Evolutionary conservation across 2,888 invertebrate species (phyloP), one percentile per base, ranked within the genome.

Genomic region (Automeris io): DNA sequence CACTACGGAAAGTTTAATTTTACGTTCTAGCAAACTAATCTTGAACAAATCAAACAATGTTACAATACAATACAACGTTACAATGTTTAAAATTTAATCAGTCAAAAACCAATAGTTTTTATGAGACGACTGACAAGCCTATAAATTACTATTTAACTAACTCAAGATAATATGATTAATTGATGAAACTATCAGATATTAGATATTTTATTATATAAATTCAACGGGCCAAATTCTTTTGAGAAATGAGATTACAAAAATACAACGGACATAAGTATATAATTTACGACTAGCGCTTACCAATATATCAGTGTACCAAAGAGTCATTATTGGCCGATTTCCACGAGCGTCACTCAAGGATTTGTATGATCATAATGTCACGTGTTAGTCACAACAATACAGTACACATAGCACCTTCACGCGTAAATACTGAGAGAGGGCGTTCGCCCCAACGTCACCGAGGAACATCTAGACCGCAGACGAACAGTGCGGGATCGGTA

Each of bases 281-380:
- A 36, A 32, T 35, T 40, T 24, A 33, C 36, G 12, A 37, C 18
- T 29, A 5, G 66, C n/a, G n/a, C 83, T 86, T 70, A 86, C 86
- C 86, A 83, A 62, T 75, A 85, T 68, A 63, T 86, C 79, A 50
- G 83, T 83, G 70, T 86, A 86, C 86, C 86, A 86, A 53, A 86
- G 78, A 68, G 86, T 86, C 86, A 86, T 86, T 63, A 65, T 85
- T 85, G 86, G 85, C 85, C 47, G 61, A 51, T 53, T 62, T 81
- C 83, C 86, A 83, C 64, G 51, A 57, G 63, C 77, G 79, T 82
- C 82, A 82, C 60, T 62, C 61, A 61, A 62, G 73, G 64, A 64
- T 58, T 57, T 61, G 60, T 63, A 57, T 5, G 79, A 70, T 72
- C 78, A 79, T 78, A n/a, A n/a, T 74, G 76, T 80, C 75, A 70